Conservation (phyloP, 2,797 vertebrate species). For the Manis crassicaudata region DNA sequence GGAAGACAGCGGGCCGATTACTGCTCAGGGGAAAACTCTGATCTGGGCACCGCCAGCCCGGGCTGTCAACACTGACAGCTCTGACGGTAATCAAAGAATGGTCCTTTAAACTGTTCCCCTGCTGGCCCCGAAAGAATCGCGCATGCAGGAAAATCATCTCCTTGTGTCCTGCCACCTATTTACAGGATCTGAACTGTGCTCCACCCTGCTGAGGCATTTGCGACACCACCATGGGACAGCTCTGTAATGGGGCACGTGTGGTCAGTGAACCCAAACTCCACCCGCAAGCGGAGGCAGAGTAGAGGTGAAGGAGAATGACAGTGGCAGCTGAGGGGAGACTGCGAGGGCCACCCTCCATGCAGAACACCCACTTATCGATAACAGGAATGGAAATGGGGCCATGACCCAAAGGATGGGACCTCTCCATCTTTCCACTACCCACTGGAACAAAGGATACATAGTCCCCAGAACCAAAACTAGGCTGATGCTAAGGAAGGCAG, state of each 20-base stretch:
- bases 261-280: constrained; percentile 66
- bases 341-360: constrained; percentile 41
- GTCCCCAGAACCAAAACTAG: neutral
- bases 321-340: constrained; percentile 24
- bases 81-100: constrained; percentile 66
- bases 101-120: constrained; percentile 60
- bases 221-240: constrained; percentile 63
- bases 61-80: constrained; percentile 66
- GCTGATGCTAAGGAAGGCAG: neutral
- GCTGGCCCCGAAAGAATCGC: constrained; percentile 67
- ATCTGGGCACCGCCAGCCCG: neutral
- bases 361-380: neutral
- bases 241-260: constrained; percentile 65
- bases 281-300: constrained; percentile 29
- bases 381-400: constrained; percentile 65
- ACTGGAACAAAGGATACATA: neutral
- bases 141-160: constrained; percentile 64
- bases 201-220: neutral
- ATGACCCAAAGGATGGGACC: neutral
- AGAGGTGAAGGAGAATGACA: constrained; percentile 3
- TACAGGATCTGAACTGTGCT: neutral
- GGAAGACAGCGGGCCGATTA: constrained; percentile 56
- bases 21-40: neutral
- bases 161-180: constrained; percentile 46
- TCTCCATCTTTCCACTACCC: neutral